These are phyloP conservation scores for Rhopalosiphum padi DNA, from an alignment of 1,140 invertebrate species.

Conservation along the genomic window DNA sequence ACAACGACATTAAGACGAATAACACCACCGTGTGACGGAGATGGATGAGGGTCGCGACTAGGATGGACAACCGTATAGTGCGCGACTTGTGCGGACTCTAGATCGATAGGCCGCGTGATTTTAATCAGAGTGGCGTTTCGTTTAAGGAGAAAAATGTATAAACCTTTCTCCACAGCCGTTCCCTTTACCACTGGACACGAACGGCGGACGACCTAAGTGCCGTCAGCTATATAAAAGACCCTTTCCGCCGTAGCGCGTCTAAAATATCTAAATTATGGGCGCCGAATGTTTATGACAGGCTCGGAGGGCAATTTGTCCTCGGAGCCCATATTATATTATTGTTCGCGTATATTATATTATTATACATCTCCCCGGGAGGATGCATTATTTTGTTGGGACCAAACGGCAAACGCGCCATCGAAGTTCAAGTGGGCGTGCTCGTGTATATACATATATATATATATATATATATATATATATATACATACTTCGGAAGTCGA, in stretches of 20 bases:
- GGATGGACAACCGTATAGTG: not conserved
- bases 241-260: not conserved
- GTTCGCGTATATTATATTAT: not conserved
- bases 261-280: constrained; percentile 54
- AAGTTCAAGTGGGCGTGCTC: constrained; percentile 24
- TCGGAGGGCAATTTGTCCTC: constrained; percentile 41
- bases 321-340: not conserved
- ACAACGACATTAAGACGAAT: not conserved
- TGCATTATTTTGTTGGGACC: not conserved
- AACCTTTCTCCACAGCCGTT: not conserved
- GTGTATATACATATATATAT: too few relatives aligned
- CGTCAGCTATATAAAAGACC: constrained; percentile 29
- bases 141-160: not conserved
- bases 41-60: constrained; percentile 1
- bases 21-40: not conserved
- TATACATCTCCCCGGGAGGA: not conserved
- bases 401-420: not conserved
- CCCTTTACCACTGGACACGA: not conserved
- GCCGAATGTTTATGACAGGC: constrained; percentile 51
- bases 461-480: too few relatives aligned
- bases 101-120: constrained; percentile 27
- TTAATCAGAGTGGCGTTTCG: constrained; percentile 37
- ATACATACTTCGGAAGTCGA: not conserved
- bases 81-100: not conserved
- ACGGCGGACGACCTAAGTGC: not conserved